Base-by-base conservation (phyloP, 2,113 vertebrate genomes). In the Paraplagusia blochii region DNA sequence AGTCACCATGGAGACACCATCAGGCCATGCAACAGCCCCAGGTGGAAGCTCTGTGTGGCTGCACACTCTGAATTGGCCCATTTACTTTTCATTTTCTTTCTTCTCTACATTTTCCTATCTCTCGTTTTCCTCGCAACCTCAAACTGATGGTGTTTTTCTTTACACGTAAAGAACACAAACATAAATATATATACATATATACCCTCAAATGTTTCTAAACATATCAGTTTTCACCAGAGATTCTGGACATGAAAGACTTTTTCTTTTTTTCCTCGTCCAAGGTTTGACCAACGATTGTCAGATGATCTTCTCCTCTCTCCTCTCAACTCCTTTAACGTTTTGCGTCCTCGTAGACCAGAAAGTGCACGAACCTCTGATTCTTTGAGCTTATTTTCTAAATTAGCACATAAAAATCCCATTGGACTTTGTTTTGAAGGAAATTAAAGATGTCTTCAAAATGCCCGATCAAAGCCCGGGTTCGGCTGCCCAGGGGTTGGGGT, bases 1-100 rank as follows among this genome's bases (percentile, higher is more conserved):
- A 11, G 82, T 88, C 79, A 82, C 88, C 84, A 87, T 88, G 80
- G 83, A 87, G 88, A 89, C 78, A 66, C 81, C 74, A 79, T 76
- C 72, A 49, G 79, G 66, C 77, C 77, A 73, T 60, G 53, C 80
- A 70, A 55, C 65, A 67, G 73, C 78, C 68, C 77, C 72, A 77
- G 83, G 88, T 86, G 74, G 80, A 75, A 74, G 82, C 75, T 79
- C 79, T 57, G 76, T 72, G 56, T 64, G 78, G 64, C 69, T 82
- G 67, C 13, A 1, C 53, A 51, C 53, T 53, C 68, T 74, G 66
- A 85, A 82, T 77, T 70, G 80, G 66, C 78, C 76, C 72, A 81
- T 85, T 88, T 86, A 82, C 69, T 72, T 83, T 82, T 83, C 77
- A 76, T 87, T 84, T 75, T 81, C 76, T 79, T 65, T 78, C 66